Evolutionary conservation across 2,888 invertebrate species (phyloP).

Genomic region (Netelia inedita): DNA sequence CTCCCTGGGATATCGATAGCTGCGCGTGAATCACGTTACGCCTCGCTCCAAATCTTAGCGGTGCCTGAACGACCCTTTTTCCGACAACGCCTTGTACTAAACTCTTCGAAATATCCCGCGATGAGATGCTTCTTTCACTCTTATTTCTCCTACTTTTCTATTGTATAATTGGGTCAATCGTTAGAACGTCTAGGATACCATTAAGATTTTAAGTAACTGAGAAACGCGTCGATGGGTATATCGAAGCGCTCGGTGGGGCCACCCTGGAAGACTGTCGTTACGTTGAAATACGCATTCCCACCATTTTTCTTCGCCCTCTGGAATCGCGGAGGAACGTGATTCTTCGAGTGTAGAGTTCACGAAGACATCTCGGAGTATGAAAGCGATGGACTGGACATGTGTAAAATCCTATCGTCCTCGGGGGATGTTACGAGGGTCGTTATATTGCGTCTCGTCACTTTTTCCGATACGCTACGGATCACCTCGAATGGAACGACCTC

Average conservation of each 20-base stretch:
- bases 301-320: not conserved
- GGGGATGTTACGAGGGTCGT: slow-evolving; percentile 55
- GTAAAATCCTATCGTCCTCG: slow-evolving; percentile 70
- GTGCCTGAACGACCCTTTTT: not conserved
- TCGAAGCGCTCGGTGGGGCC: slow-evolving; percentile 61
- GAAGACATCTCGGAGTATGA: slow-evolving; percentile 77
- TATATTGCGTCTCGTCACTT: slow-evolving; percentile 66
- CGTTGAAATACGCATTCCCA: slow-evolving; percentile 58
- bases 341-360: slow-evolving; percentile 64
- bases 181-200: slow-evolving; percentile 22
- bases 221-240: slow-evolving; percentile 24
- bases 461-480: slow-evolving; percentile 76
- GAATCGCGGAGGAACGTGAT: slow-evolving; percentile 10
- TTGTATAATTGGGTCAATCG: not conserved
- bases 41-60: not conserved
- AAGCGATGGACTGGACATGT: slow-evolving; percentile 73
- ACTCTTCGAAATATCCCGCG: not conserved
- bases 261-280: slow-evolving; percentile 69
- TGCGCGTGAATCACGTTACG: slow-evolving; percentile 71
- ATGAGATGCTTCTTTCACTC: not conserved
- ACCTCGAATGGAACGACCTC: slow-evolving; percentile 71
- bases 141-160: not conserved
- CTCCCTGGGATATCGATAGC: slow-evolving; percentile 71
- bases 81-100: not conserved
- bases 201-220: not conserved